Conservation (phyloP, 2,797 vertebrate species). For the Labroides dimidiatus region DNA sequence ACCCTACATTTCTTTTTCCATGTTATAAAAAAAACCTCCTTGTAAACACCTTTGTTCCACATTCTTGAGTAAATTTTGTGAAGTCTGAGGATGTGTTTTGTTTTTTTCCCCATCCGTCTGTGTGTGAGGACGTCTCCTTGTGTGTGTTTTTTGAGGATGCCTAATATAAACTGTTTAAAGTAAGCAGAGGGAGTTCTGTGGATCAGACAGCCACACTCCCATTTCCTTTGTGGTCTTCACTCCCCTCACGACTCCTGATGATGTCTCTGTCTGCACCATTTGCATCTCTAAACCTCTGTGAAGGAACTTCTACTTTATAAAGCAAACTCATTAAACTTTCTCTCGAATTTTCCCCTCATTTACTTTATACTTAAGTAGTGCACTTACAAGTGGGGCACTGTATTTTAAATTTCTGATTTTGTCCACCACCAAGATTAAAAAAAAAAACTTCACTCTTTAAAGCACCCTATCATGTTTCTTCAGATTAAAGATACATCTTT, state of each 20-base stretch:
- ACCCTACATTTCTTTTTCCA: neutral
- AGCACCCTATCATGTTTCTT: too few species aligned
- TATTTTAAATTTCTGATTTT: too few species aligned
- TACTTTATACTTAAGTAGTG: too few species aligned
- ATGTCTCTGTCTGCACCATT: slow-evolving; percentile 10
- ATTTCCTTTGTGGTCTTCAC: slow-evolving; percentile 35
- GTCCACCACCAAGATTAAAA: too few species aligned
- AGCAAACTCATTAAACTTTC: too few species aligned
- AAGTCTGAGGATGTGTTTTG: slow-evolving; percentile 21
- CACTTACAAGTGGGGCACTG: too few species aligned
- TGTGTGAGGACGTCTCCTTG: slow-evolving; percentile 18
- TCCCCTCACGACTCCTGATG: slow-evolving; percentile 22
- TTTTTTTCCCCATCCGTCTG: slow-evolving; percentile 7
- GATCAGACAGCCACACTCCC: slow-evolving; percentile 40
- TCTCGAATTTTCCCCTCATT: too few species aligned
- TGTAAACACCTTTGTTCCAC: neutral
- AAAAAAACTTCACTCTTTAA: too few species aligned
- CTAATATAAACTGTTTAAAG: slow-evolving; percentile 72
- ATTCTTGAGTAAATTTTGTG: slow-evolving; percentile 7
- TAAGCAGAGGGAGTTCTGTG: slow-evolving; percentile 52
- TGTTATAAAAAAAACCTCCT: neutral
- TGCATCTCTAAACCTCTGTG: neutral
- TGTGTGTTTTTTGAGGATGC: slow-evolving; percentile 34
- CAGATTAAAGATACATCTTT: too few species aligned
- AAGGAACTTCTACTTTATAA: too few species aligned